phyloP scores from a whole-genome alignment of 2,888 invertebrate species.

The Stomorhina lunata region DNA sequence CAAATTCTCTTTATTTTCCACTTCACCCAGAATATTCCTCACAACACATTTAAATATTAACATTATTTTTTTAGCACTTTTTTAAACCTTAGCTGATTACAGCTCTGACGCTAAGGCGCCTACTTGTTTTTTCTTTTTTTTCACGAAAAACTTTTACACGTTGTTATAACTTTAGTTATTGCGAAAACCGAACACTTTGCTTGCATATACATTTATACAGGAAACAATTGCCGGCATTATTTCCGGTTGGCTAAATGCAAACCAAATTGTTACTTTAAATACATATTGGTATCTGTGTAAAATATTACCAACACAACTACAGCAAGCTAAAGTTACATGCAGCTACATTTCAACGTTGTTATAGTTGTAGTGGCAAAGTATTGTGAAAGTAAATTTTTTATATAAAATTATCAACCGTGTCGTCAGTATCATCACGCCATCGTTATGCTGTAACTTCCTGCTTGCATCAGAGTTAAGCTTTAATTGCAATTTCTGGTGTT shows the following conservation, averaged over 20 bases:
- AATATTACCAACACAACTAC: conserved; percentile 14
- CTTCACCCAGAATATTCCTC: too few species aligned
- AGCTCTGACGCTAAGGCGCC: not conserved
- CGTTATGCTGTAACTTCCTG: conserved; percentile 62
- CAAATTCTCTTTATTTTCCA: too few species aligned
- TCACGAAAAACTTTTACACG: conserved; percentile 16
- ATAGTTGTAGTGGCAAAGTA: conserved; percentile 9
- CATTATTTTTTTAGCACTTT: not conserved
- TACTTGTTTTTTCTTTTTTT: not conserved
- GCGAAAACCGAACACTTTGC: not conserved
- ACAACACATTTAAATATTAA: not conserved
- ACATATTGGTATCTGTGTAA: conserved; percentile 40
- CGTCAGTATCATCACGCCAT: conserved; percentile 63
- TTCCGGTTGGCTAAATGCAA: conserved; percentile 64
- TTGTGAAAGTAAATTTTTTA: not conserved
- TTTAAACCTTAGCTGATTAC: not conserved
- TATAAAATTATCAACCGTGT: conserved; percentile 60
- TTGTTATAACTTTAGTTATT: conserved; percentile 17
- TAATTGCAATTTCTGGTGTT: conserved; percentile 65
- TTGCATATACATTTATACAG: conserved; percentile 21
- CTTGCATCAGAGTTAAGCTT: conserved; percentile 62
- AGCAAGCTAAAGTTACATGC: not conserved
- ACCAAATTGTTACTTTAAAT: conserved; percentile 45
- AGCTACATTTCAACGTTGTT: conserved; percentile 11
- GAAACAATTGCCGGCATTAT: conserved; percentile 65